These are phyloP conservation scores for Antechinus stuartii DNA, from an alignment of 2,113 vertebrate species.

Conservation along the genomic window DNA sequence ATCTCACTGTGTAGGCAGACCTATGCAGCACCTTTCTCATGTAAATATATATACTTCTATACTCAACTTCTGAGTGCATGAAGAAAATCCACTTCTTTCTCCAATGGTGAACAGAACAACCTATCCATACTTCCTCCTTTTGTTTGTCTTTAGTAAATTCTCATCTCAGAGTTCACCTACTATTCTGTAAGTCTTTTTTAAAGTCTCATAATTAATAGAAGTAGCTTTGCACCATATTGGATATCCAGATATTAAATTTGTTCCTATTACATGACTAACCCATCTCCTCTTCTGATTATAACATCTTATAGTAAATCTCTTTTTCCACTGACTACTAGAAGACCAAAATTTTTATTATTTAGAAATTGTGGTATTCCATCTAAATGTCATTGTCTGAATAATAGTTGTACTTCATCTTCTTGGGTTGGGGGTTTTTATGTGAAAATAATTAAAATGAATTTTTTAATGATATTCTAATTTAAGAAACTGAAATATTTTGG, in stretches of 20 bases:
- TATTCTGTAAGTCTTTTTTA: not conserved
- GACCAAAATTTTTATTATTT: too few species aligned
- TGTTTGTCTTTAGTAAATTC: too few species aligned
- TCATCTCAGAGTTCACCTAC: not conserved
- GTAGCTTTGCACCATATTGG: not conserved
- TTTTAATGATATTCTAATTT: too few species aligned
- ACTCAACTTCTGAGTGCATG: not conserved
- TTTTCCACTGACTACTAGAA: too few species aligned
- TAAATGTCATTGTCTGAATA: too few species aligned
- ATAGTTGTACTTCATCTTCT: not conserved
- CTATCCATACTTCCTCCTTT: too few species aligned
- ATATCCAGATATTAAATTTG: not conserved
- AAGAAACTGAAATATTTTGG: too few species aligned
- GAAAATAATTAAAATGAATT: too few species aligned
- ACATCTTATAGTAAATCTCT: too few species aligned
- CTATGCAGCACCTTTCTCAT: not conserved
- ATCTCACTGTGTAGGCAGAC: not conserved
- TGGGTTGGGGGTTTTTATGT: not conserved
- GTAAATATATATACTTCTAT: conserved; percentile 24
- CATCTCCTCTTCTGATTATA: too few species aligned
- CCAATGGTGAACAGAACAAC: too few species aligned
- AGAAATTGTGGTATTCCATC: too few species aligned
- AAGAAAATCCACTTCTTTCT: not conserved
- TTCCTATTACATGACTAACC: not conserved
- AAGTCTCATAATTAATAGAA: not conserved